These are phyloP conservation scores for Xiphophorus birchmanni DNA, from an alignment of 2,797 vertebrate genomes.

Conservation along the genomic window DNA sequence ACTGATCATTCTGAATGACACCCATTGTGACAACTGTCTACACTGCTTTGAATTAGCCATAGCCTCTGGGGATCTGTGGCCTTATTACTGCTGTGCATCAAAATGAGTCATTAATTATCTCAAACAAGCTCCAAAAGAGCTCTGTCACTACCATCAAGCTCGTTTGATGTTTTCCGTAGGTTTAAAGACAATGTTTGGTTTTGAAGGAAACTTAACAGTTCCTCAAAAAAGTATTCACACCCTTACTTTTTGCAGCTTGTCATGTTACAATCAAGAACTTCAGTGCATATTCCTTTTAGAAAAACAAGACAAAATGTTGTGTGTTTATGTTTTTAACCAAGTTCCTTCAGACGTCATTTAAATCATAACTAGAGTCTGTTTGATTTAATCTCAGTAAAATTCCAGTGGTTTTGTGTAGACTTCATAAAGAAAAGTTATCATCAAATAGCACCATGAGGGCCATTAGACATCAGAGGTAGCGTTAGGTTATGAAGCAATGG, in stretches of 20 bases:
- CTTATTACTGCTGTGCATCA: slow-evolving; percentile 63
- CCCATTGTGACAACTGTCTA: slow-evolving; percentile 61
- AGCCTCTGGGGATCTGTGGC: slow-evolving; percentile 64
- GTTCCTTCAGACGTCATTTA: not conserved
- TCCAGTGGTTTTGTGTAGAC: not conserved
- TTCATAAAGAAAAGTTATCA: not conserved
- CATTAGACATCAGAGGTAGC: not conserved
- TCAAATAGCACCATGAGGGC: not conserved
- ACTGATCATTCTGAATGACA: slow-evolving; percentile 69
- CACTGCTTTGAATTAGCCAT: slow-evolving; percentile 60
- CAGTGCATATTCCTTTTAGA: not conserved
- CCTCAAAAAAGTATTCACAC: not conserved
- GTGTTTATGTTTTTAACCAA: not conserved
- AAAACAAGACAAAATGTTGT: not conserved
- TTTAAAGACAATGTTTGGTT: not conserved
- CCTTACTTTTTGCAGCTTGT: not conserved
- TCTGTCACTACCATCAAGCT: slow-evolving; percentile 29
- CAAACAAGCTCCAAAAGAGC: slow-evolving; percentile 44
- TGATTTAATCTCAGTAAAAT: not conserved
- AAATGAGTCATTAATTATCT: slow-evolving; percentile 69
- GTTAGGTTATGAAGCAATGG: not conserved
- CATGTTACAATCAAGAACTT: not conserved
- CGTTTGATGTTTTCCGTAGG: slow-evolving; percentile 5
- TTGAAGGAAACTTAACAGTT: slow-evolving; percentile 1
- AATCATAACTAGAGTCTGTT: not conserved